phyloP scores from a whole-genome alignment of 2,888 invertebrate species.

The Hirtodrosophila alboralis region DNA sequence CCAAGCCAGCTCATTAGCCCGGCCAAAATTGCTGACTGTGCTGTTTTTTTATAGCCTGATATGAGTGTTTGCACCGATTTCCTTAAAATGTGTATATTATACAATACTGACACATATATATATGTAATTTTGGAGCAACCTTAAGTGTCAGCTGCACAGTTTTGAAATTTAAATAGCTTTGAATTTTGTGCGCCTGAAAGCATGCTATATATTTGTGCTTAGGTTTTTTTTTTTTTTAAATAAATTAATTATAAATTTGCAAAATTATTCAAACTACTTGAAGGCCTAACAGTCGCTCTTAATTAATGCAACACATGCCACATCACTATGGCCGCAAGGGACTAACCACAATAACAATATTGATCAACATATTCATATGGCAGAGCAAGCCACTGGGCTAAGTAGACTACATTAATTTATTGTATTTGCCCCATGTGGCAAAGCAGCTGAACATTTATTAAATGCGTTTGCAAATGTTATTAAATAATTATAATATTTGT shows the following conservation, averaged over 20 bases:
- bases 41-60: background rate
- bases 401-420: background rate
- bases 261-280: too few species aligned
- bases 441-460: conserved; percentile 38
- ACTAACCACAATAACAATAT: background rate
- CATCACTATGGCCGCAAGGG: background rate
- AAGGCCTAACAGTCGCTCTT: conserved; percentile 7
- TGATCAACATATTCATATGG: background rate
- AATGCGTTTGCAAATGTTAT: conserved; percentile 46
- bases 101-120: too few species aligned
- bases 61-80: background rate
- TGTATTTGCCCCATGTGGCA: conserved; percentile 25
- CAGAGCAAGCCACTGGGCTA: background rate
- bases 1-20: conserved; percentile 37
- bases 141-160: too few species aligned
- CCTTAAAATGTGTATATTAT: too few species aligned
- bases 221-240: conserved; percentile 5
- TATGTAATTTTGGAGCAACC: background rate
- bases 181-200: conserved; percentile 26
- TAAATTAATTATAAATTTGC: background rate
- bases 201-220: conserved; percentile 14
- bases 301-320: conserved; percentile 17
- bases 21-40: conserved; percentile 6
- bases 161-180: background rate
- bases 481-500: conserved; percentile 55